These are phyloP conservation scores for Pangasius larnaudii DNA, from an alignment of 2,797 vertebrate species.

Conservation along the genomic window DNA sequence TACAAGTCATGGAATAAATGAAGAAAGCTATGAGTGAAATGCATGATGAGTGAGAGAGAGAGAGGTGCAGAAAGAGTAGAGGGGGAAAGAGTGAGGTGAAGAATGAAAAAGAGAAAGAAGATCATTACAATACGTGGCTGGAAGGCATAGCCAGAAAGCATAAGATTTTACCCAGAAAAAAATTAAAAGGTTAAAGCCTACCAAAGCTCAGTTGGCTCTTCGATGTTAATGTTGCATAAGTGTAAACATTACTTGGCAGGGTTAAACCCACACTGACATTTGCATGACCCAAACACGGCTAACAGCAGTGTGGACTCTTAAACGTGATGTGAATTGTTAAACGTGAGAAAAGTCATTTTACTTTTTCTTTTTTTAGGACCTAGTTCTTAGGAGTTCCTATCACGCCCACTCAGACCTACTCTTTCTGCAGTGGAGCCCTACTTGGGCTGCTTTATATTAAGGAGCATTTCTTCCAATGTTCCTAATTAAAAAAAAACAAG, in stretches of 20 bases:
- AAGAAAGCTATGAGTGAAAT: neutral
- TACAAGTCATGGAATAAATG: neutral
- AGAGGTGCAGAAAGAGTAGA: neutral
- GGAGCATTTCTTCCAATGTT: neutral
- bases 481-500: no score
- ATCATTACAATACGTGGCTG: neutral
- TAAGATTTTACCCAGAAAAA: neutral
- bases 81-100: neutral
- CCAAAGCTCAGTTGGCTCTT: neutral
- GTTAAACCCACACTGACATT: neutral
- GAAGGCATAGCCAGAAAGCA: neutral
- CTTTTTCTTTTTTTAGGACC: neutral
- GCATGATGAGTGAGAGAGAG: neutral
- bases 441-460: neutral
- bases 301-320: neutral
- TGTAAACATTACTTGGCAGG: neutral
- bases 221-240: neutral
- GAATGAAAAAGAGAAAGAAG: slow-evolving; percentile 9
- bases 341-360: neutral
- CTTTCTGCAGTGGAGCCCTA: neutral
- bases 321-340: neutral
- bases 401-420: neutral
- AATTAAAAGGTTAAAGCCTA: neutral
- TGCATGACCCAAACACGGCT: neutral
- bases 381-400: neutral